phyloP scores from a whole-genome alignment of 2,888 invertebrate genomes.

The Euproctis similis region DNA sequence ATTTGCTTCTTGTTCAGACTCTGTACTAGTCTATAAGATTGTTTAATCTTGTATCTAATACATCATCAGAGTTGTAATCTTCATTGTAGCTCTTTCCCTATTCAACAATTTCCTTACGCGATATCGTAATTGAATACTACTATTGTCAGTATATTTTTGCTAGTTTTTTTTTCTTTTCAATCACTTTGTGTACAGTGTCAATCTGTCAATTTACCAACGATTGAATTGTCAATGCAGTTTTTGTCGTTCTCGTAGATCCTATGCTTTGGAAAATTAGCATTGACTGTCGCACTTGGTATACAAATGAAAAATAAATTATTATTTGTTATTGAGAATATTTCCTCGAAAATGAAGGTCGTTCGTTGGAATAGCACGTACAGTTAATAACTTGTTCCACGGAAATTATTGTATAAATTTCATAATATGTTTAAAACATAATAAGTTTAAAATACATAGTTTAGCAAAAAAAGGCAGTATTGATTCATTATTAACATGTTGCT shows the following conservation, averaged over 20 bases:
- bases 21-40: too few species aligned
- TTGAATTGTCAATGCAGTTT: slow-evolving; percentile 21
- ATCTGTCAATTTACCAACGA: slow-evolving; percentile 14
- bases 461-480: too few species aligned
- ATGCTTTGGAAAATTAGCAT: slow-evolving; percentile 5
- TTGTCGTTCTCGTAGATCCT: slow-evolving; percentile 16
- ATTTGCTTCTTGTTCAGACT: too few species aligned
- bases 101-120: background rate
- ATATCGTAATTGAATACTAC: background rate
- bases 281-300: background rate
- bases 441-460: background rate
- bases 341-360: too few species aligned
- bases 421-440: too few species aligned
- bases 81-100: too few species aligned
- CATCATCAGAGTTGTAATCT: too few species aligned
- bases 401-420: too few species aligned
- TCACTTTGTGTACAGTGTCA: slow-evolving; percentile 8
- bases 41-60: too few species aligned
- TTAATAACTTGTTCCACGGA: too few species aligned
- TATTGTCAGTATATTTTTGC: slow-evolving; percentile 4
- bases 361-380: too few species aligned
- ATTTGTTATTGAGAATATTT: too few species aligned
- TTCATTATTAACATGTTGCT: background rate
- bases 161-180: slow-evolving; percentile 16
- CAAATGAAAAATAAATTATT: background rate